Base-by-base conservation (phyloP, 2,888 invertebrate species). In the Andrena bucephala region DNA sequence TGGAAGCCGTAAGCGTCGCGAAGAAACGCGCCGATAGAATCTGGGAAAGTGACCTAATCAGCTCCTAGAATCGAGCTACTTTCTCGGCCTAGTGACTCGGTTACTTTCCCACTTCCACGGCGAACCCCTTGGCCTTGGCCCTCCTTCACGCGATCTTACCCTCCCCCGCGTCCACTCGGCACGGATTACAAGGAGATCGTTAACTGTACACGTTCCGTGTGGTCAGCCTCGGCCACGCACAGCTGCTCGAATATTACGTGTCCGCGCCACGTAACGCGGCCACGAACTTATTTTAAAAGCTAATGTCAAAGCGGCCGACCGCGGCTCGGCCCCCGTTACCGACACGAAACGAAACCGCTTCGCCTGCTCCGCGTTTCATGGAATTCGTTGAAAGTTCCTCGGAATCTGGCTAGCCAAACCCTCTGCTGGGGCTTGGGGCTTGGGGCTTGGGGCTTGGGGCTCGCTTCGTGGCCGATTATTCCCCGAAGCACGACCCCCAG, bases 71-170 rank as follows among this genome's bases (percentile, higher is more conserved):
- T 92, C 91, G 89, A 85, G 73, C 87, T 71, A 90, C 81, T 91
- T 92, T 90, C 89, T 90, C 87, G 89, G 87, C 87, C 89, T 88
- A 90, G 84, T 90, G 90, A 90, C 90, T 91, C 60, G 76, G 81
- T 87, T 83, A 78, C 85, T 83, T 88, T 89, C 85, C 83, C 85
- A 81, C 72, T 81, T 80, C 81, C 70, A 85, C 70, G 75, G 79
- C 67, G 80, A 81, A 84, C 91, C 90, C 92, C 92, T 92, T 93
- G 93, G 92, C 94, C 94, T 94, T 94, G 93, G 92, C 93, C 90
- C 93, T 93, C 87, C 92, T 93, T 92, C 92, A 92, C 93, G 93
- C 93, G 92, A 93, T 91, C 91, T 77, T 86, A 84, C 84, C 78
- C 77, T 73, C 77, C 84, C 72, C 24, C 62, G 77, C 83, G 87